Conservation (phyloP, 2,797 vertebrate species). For the Gadopsis marmoratus region DNA sequence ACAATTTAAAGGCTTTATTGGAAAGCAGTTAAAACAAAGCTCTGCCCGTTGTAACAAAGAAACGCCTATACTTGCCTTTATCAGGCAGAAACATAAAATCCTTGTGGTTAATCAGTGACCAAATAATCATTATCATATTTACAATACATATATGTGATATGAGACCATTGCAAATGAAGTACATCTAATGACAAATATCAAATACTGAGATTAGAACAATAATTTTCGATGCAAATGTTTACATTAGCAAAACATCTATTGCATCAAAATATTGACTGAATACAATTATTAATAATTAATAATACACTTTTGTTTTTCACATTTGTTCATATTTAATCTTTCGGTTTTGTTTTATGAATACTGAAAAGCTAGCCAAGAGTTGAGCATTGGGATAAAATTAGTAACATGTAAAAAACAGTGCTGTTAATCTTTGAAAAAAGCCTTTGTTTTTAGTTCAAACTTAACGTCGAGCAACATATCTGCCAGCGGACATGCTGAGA, state of each 20-base stretch:
- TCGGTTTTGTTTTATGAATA: not conserved
- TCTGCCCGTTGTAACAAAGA: not conserved
- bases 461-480: not conserved
- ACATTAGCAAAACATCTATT: not conserved
- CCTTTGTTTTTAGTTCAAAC: not conserved
- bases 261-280: not conserved
- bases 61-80: not conserved
- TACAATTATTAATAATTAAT: not conserved
- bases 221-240: not conserved
- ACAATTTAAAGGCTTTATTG: not conserved
- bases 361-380: not conserved
- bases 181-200: not conserved
- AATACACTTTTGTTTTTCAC: not conserved
- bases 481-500: not conserved
- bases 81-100: not conserved
- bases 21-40: not conserved
- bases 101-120: not conserved
- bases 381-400: not conserved
- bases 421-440: not conserved
- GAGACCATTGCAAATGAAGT: not conserved
- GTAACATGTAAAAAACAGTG: not conserved
- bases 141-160: not conserved
- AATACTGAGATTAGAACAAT: not conserved
- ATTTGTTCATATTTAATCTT: not conserved
- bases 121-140: not conserved